Percentiles rank a stretch among this genome's conserved stretches.
phyloP scores from a whole-genome alignment of 2,797 vertebrate species.

The Amblyraja radiata region DNA sequence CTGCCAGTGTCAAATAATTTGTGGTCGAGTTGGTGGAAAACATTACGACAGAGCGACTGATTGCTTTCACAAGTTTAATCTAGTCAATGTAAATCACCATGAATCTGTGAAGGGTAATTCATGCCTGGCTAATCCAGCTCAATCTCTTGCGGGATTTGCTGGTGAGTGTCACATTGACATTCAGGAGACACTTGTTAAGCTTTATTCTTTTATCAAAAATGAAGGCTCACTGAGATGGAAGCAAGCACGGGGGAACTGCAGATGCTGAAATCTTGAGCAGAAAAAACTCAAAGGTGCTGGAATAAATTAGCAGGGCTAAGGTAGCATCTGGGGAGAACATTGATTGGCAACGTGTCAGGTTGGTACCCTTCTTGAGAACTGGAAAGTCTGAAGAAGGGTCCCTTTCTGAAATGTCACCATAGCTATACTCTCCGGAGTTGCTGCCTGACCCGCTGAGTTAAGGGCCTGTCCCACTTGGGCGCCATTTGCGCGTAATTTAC shows the following conservation, averaged over 20 bases:
- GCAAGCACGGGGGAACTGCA: not conserved
- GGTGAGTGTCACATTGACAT: not conserved
- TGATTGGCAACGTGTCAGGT: too few species aligned
- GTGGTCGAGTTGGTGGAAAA: not conserved
- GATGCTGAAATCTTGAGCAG: too few species aligned
- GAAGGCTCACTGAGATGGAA: not conserved
- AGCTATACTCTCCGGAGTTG: too few species aligned
- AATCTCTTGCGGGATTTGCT: not conserved
- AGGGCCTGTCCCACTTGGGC: too few species aligned
- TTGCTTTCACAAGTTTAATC: not conserved
- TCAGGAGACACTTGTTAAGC: not conserved
- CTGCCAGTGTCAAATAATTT: not conserved
- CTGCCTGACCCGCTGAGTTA: too few species aligned
- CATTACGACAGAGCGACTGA: not conserved
- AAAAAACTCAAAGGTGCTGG: too few species aligned
- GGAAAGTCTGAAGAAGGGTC: too few species aligned
- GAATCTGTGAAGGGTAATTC: not conserved
- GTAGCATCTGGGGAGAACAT: too few species aligned
- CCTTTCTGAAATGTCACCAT: too few species aligned
- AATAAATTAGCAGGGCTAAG: too few species aligned
- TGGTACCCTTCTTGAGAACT: too few species aligned
- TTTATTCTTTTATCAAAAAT: not conserved
- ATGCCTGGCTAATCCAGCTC: not conserved
- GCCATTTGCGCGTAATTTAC: too few species aligned
- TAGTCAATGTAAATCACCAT: not conserved